These are phyloP conservation scores for Paracentrotus lividus DNA, from an alignment of 53 echinoderm and acorn worm species.

Conservation along the genomic window DNA sequence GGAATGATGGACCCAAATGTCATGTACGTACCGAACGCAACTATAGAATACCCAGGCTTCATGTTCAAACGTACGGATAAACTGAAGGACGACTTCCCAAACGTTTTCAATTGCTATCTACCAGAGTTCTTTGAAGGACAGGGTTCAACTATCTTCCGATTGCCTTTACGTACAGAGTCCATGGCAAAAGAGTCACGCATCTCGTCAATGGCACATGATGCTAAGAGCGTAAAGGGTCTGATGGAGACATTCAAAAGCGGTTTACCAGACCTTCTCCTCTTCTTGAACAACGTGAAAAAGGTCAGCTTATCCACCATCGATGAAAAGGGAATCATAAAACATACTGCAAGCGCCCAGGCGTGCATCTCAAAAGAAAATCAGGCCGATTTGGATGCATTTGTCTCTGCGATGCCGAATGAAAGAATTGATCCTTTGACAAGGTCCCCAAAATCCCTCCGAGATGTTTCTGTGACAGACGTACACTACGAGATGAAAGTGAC, in stretches of 20 bases:
- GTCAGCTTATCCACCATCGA: conserved; percentile 21
- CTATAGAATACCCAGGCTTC: conserved; percentile 72
- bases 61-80: conserved; percentile 44
- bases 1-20: conserved; percentile 90
- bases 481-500: conserved; percentile 8
- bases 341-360: neutral
- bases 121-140: conserved; percentile 60
- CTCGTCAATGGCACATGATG: neutral
- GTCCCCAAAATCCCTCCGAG: neutral
- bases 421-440: neutral
- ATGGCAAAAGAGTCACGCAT: neutral
- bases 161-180: conserved; percentile 73
- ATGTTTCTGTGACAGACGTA: neutral
- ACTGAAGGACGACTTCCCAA: conserved; percentile 64
- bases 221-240: neutral
- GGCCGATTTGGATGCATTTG: neutral
- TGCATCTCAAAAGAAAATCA: neutral
- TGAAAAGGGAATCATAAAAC: neutral
- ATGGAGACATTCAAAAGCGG: neutral
- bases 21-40: conserved; percentile 76
- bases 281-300: neutral
- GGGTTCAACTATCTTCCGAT: conserved; percentile 84
- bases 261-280: neutral
- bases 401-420: neutral
- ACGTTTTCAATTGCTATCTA: conserved; percentile 78